Evolutionary conservation across 2,888 invertebrate genomes (phyloP).

Genomic region (Drosophila barbarae): DNA sequence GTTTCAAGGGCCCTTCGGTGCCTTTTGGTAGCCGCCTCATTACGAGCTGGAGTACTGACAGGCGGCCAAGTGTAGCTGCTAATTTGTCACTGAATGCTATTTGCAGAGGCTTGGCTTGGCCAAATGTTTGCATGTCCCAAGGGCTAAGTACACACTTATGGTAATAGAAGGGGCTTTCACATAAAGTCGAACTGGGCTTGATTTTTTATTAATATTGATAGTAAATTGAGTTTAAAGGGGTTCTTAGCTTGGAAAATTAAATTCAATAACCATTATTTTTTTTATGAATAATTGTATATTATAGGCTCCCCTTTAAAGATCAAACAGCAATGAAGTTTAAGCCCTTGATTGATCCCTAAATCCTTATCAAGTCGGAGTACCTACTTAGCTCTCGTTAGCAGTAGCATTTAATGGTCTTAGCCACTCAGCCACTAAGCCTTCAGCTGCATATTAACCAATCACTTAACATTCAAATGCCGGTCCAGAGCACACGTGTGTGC

Average conservation of each 20-base stretch:
- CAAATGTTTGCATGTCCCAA: conserved; percentile 13
- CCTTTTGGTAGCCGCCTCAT: conserved; percentile 49
- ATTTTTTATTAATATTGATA: background rate
- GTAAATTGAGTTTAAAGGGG: too few relatives aligned
- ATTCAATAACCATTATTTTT: background rate
- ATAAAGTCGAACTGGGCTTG: conserved; percentile 1
- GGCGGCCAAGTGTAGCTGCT: conserved; percentile 35
- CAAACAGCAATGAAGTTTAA: background rate
- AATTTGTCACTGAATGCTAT: conserved; percentile 49
- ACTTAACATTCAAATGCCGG: conserved; percentile 69
- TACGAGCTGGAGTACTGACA: conserved; percentile 56
- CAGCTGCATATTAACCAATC: conserved; percentile 63
- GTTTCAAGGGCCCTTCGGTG: conserved; percentile 33
- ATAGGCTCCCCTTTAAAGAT: background rate
- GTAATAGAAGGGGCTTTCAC: conserved; percentile 4
- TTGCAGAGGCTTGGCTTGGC: conserved; percentile 36
- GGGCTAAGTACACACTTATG: conserved; percentile 7
- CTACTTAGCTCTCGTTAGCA: background rate
- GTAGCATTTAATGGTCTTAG: conserved; percentile 17
- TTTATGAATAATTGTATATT: background rate
- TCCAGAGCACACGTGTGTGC: conserved; percentile 28
- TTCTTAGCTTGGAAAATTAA: background rate
- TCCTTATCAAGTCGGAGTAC: background rate
- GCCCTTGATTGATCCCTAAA: conserved; percentile 1
- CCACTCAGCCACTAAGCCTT: conserved; percentile 14